phyloP scores from a whole-genome alignment of 2,113 vertebrate species.

The Caracal caracal region DNA sequence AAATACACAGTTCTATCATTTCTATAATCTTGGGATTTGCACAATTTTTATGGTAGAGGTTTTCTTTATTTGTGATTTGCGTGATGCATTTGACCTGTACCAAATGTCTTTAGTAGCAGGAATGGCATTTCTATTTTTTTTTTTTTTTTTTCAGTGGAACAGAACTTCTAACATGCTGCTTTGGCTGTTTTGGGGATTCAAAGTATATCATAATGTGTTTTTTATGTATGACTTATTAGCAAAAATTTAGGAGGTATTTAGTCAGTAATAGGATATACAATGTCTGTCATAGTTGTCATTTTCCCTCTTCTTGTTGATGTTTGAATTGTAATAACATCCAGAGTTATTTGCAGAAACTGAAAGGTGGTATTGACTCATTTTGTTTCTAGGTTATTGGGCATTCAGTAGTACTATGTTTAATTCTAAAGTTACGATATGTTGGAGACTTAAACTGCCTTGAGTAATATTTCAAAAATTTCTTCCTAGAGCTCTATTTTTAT shows the following conservation, averaged over 20 bases:
- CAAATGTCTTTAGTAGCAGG: not conserved
- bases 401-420: not conserved
- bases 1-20: not conserved
- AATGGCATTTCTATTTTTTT: not conserved
- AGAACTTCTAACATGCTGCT: not conserved
- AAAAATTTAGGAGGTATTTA: not conserved
- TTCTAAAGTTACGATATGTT: not conserved
- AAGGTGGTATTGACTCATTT: not conserved
- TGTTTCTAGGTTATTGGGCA: not conserved
- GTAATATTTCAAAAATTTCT: not conserved
- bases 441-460: not conserved
- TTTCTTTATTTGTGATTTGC: not conserved
- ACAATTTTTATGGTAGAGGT: not conserved
- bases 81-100: not conserved
- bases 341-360: not conserved
- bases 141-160: not conserved
- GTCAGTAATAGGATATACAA: not conserved
- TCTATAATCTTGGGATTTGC: not conserved
- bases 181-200: not conserved
- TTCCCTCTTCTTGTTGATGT: not conserved
- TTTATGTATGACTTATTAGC: not conserved
- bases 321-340: not conserved
- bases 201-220: not conserved
- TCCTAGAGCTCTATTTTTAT: not conserved
- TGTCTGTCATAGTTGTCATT: not conserved